Evolutionary conservation across 53 echinoderm and acorn worm species (phyloP), one percentile per base, ranked within the genome.

Genomic region (Holothuria leucospilota): DNA sequence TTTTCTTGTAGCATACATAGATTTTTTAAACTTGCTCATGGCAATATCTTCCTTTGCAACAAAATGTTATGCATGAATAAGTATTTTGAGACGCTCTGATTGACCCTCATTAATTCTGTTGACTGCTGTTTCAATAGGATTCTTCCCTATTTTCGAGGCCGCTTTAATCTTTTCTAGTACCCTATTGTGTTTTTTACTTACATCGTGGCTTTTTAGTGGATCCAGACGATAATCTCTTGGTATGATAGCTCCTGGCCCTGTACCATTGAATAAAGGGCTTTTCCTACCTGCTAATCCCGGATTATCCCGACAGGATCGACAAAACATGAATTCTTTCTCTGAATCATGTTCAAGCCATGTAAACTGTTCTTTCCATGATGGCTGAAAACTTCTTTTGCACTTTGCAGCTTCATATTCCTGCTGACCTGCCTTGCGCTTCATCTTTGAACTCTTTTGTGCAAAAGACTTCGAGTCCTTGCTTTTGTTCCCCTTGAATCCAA

Each of bases 41-140:
- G 64, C 64, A 64, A 64, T 64, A 64, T 10, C 64, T 28, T 64
- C 64, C 28, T 23, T 64, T 64, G 64, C 64, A 64, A 64, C 64
- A 28, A 64, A 64, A 64, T 64, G 64, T 25, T 4, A 11, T 2
- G 64, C 8, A 2, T 11, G 13, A 64, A 64, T 14, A 16, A 64
- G 64, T 16, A 4, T 64, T 25, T 28, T 28, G 23, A 64, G 23
- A 23, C 13, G 64, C 28, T 1, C 64, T 28, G 64, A 64, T 64
- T 64, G 64, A 9, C 28, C 64, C 64, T 64, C 64, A 64, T 64
- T 64, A 23, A 64, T 64, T 64, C 28, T 64, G 64, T 64, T 1
- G 23, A 64, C 64, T 64, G 64, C 64, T 64, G 3, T 64, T 28
- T 64, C 64, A 64, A 64, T 4, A 25, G 64, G 64, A 64, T 64